A percentile compares a stretch with the other conserved stretches of the same genome.
Conservation (phyloP, 2,888 invertebrate species). For the Drosophila dives region DNA sequence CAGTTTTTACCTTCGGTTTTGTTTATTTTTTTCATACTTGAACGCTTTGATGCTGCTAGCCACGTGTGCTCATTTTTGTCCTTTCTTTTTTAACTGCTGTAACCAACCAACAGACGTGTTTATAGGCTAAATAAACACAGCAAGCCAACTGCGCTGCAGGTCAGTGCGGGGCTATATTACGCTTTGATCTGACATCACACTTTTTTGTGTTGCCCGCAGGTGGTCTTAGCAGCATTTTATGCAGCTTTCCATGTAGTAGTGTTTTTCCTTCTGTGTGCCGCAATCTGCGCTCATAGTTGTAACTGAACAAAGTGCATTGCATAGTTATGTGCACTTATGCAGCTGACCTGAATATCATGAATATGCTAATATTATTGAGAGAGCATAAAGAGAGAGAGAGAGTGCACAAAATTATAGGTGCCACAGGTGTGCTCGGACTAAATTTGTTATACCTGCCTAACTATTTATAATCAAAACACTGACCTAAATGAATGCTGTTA, state of each 20-base stretch:
- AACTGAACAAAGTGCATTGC: conserved; percentile 62
- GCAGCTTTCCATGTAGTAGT: conserved; percentile 29
- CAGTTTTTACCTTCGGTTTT: conserved; percentile 13
- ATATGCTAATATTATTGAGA: conserved; percentile 55
- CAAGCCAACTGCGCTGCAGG: conserved; percentile 22
- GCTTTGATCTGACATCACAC: conserved; percentile 68
- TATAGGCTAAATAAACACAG: conserved; percentile 81
- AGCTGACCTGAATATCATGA: conserved; percentile 68
- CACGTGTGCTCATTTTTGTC: conserved; percentile 59
- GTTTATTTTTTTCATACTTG: conserved; percentile 41
- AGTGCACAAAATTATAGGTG: conserved; percentile 11
- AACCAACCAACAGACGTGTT: conserved; percentile 70
- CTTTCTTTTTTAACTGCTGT: conserved; percentile 44
- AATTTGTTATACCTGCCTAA: conserved; percentile 12
- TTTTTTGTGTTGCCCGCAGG: conserved; percentile 68
- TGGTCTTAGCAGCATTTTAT: conserved; percentile 36
- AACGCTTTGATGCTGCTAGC: conserved; percentile 74
- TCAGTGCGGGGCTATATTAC: conserved; percentile 7
- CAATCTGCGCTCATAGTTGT: conserved; percentile 8
- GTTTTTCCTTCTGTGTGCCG: conserved; percentile 12
- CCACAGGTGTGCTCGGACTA: neutral
- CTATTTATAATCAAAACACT: conserved; percentile 39
- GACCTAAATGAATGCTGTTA: conserved; percentile 39
- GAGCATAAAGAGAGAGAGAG: neutral
- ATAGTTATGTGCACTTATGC: conserved; percentile 76